Evolutionary conservation across 2,888 invertebrate genomes (phyloP), one percentile per base, ranked within the genome.

Genomic region (Drosophila anomalata): DNA sequence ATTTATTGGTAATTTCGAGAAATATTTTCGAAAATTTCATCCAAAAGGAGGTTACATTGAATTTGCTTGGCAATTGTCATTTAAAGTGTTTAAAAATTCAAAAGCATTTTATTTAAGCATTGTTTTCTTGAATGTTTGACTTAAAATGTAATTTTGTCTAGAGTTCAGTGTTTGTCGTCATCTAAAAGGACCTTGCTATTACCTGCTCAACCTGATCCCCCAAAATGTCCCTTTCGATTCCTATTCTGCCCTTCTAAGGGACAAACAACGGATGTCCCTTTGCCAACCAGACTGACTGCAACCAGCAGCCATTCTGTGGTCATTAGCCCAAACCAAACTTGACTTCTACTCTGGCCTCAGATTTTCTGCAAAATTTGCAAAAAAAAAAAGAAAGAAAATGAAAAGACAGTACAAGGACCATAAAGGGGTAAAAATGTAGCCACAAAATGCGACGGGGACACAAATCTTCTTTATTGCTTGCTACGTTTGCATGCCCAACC

Each of bases 271-370:
- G 14, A 60, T 41, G 24, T 12, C 29, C 62, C 14, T 60, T 22
- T 12, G 20, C 44, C 62, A 73, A 39, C 60, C 60, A 60, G 61
- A 60, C 22, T 76, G 80, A 74, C 74, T 86, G 88, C 86, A 83
- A 78, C 52, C 71, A 66, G 71, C 73, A 72, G 82, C 85, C 82
- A 87, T 87, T 81, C 77, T 81, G 81, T 87, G 82, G 82, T 87
- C 88, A 83, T 83, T 83, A 87, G 82, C 88, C 86, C 83, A 86
- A 83, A 75, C 86, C 82, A 86, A 81, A 87, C 80, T 78, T 87
- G 82, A 86, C 86, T 82, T 65, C 68, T 69, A 77, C 75, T 75
- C 66, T 48, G n/a, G 60, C 41, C 79, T 50, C 60, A 87, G 86
- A 84, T 82, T 82, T 82, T 86, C 44, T 86, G 82, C 82, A 79